Base-by-base conservation (phyloP, 2,113 vertebrate genomes). In the Colossoma macropomum region DNA sequence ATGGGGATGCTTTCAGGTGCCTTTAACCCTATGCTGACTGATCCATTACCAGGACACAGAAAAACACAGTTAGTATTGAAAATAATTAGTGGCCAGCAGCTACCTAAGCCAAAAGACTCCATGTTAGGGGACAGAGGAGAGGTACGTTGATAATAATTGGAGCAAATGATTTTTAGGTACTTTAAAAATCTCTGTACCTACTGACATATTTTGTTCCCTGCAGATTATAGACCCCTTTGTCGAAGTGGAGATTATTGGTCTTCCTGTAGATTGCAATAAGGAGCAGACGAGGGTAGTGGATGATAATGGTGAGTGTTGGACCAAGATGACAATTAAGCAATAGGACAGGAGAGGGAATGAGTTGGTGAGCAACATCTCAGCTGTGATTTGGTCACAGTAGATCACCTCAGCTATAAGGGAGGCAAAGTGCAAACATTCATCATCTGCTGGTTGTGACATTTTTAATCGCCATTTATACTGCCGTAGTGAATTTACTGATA, bases 181-280 rank as follows among this genome's bases (percentile, higher is more conserved):
- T 12, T 38, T 13, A 0, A 38, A 15, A 32, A 16, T 32, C 17
- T 25, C 32, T 7, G 12, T 41, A 62, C 65, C 38, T 62, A n/a
- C 60, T 71, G 52, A 56, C 16, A 38, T 79, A 73, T 84, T 50
- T 90, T 75, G 86, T n/a, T 89, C 90, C 54, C 17, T 84, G 9
- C 90, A 99, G 97, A 98, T 99, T 84, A 99, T 99, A 38, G 97
- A 99, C 89, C 98, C 98, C 0, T 99, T 96, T 79, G 98, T 99
- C 84, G 97, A 99, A 91, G 98, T 99, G 73, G 98, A 99, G 90
- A 93, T 99, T 66, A 97, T 98, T 0, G 98, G 98, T 25, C 92
- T 99, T n/a, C 94, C 97, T 0, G 91, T 95, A 48, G 97, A 99
- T 84, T 98, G 96, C 88, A 94, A 90, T 90, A 98, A 97, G 91